Evolutionary conservation across 2,113 vertebrate species (phyloP).

Genomic region (Tor tambroides): DNA sequence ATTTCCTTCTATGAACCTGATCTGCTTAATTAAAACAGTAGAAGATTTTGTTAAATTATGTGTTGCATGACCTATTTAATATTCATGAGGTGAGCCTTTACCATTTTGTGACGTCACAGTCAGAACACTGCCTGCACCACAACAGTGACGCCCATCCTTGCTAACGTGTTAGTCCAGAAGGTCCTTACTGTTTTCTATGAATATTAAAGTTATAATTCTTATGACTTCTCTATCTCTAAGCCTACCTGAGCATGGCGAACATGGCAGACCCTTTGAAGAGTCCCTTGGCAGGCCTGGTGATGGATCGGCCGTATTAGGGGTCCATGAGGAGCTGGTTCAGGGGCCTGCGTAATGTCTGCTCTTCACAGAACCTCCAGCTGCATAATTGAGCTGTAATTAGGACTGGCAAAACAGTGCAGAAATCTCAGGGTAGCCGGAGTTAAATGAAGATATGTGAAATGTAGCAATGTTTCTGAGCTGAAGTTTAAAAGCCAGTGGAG

Average conservation of each 20-base stretch:
- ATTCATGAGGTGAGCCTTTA: not conserved
- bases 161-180: not conserved
- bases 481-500: constrained; percentile 27
- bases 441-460: constrained; percentile 46
- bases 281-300: constrained; percentile 42
- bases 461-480: constrained; percentile 35
- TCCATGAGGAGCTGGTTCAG: constrained; percentile 44
- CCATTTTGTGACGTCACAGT: not conserved
- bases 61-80: not conserved
- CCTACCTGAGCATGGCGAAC: constrained; percentile 6
- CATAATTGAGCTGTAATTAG: constrained; percentile 60
- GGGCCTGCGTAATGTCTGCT: constrained; percentile 53
- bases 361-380: constrained; percentile 46
- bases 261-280: constrained; percentile 40
- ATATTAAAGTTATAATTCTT: not conserved
- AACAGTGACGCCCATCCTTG: not conserved
- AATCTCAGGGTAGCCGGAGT: not conserved
- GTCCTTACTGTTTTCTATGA: not conserved
- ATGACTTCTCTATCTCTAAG: not conserved
- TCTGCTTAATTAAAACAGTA: not conserved
- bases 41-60: not conserved
- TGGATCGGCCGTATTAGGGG: constrained; percentile 53
- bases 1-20: too few relatives aligned
- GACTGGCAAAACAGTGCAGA: constrained; percentile 37
- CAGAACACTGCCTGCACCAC: not conserved